Evolutionary conservation across 1,140 invertebrate genomes (phyloP), one percentile per base, ranked within the genome.

Genomic region (Ceratina calcarata): DNA sequence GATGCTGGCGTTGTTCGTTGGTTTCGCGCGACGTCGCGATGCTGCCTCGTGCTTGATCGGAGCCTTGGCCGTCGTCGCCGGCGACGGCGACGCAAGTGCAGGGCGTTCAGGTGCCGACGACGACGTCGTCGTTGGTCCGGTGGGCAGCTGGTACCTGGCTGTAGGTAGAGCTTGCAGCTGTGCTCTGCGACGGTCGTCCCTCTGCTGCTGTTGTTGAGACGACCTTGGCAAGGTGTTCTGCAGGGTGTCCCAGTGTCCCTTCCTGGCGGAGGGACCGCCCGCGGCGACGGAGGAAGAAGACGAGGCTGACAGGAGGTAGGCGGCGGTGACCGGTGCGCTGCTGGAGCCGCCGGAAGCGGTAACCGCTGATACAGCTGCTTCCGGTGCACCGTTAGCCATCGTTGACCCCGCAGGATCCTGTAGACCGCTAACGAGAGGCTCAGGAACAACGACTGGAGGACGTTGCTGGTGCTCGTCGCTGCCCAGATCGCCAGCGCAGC

Each of bases 401-500:
- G 88, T 32, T 89, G 81, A 45, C 83, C 88, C 60, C 89, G 84
- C 58, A 90, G 75, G 18, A 84, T 82, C 58, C 86, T 88, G 69
- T 84, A 90, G 18, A 77, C 83, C 76, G 64, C 77, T 80, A 78
- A 86, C 24, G 69, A 88, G 24, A 79, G 79, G 58, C 79, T 83
- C 82, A 86, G 82, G 82, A 89, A 70, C 57, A 86, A 85, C 85
- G 78, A 84, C 60, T 84, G 85, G 61, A 87, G 71, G 66, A 90
- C 80, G 84, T 84, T 83, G 85, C 62, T 83, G 85, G 58, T 78
- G 84, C 53, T 76, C 64, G 72, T 86, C n/a, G 79, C 78, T 61
- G 67, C 83, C 91, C 88, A 91, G 62, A 92, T 91, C 90, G 91
- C 93, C 91, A 94, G 93, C 91, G 86, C 94, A 94, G 93, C 92